Evolutionary conservation across 2,888 invertebrate genomes (phyloP).

Genomic region (Cybosia mesomella): DNA sequence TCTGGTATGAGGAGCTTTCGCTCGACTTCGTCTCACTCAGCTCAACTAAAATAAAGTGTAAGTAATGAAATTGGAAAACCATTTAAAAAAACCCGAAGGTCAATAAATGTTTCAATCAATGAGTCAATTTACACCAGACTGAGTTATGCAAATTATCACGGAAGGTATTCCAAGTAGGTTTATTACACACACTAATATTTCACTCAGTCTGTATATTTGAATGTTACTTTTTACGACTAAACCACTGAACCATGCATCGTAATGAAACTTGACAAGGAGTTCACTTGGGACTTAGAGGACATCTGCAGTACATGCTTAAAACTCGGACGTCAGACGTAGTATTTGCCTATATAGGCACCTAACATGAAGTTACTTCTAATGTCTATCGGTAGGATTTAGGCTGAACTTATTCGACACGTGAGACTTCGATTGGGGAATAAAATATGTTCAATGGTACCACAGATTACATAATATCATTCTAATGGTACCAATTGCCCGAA

Average conservation of each 20-base stretch:
- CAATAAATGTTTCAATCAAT: neutral
- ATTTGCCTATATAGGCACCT: too few relatives aligned
- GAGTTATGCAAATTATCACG: neutral
- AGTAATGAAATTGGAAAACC: neutral
- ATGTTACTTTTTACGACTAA: neutral
- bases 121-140: neutral
- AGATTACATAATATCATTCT: too few relatives aligned
- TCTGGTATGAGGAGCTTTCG: too few relatives aligned
- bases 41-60: neutral
- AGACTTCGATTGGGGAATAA: too few relatives aligned
- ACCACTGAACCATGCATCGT: neutral
- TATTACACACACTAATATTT: neutral
- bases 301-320: neutral
- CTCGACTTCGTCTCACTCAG: too few relatives aligned
- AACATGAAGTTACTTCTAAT: too few relatives aligned
- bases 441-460: too few relatives aligned
- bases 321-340: too few relatives aligned
- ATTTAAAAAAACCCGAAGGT: slow-evolving; percentile 2
- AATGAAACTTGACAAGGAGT: neutral
- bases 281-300: neutral
- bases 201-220: neutral
- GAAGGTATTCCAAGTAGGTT: neutral
- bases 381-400: too few relatives aligned
- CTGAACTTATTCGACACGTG: too few relatives aligned
- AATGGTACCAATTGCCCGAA: too few relatives aligned